Percentiles rank a stretch among this genome's conserved stretches.
Evolutionary conservation across 2,113 vertebrate genomes (phyloP).

Genomic region (Dipodomys spectabilis): DNA sequence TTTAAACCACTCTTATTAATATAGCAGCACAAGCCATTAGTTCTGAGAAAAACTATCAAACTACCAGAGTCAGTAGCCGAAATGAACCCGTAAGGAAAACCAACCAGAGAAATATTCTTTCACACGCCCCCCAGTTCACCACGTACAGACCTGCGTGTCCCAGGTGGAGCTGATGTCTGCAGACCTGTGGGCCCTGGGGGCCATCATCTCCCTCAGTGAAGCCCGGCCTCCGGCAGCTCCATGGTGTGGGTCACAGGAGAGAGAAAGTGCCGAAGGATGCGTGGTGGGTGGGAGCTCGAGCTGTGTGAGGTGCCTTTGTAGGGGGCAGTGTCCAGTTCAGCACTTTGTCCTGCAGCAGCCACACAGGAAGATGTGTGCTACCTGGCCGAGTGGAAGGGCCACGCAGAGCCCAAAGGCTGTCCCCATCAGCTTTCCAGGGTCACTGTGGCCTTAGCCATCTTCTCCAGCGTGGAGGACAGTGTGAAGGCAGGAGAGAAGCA

Average conservation of each 20-base stretch:
- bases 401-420: rapidly evolving
- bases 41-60: not conserved
- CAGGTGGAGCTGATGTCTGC: rapidly evolving
- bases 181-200: too few relatives aligned
- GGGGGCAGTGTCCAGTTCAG: not conserved
- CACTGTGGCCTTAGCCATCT: not conserved
- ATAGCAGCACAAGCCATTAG: not conserved
- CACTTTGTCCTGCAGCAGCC: rapidly evolving
- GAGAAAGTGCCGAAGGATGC: rapidly evolving
- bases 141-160: not conserved
- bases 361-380: rapidly evolving
- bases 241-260: rapidly evolving
- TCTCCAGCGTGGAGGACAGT: not conserved
- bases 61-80: not conserved
- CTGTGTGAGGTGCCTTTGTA: rapidly evolving
- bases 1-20: not conserved
- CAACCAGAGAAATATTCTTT: rapidly evolving
- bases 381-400: rapidly evolving
- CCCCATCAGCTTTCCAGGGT: not conserved
- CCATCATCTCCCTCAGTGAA: too few relatives aligned
- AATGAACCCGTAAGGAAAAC: not conserved
- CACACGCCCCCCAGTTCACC: rapidly evolving
- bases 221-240: not conserved
- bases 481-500: not conserved
- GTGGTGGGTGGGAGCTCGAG: rapidly evolving